Evolutionary conservation across 2,113 vertebrate species (phyloP).

Genomic region (Struthidea cinerea): DNA sequence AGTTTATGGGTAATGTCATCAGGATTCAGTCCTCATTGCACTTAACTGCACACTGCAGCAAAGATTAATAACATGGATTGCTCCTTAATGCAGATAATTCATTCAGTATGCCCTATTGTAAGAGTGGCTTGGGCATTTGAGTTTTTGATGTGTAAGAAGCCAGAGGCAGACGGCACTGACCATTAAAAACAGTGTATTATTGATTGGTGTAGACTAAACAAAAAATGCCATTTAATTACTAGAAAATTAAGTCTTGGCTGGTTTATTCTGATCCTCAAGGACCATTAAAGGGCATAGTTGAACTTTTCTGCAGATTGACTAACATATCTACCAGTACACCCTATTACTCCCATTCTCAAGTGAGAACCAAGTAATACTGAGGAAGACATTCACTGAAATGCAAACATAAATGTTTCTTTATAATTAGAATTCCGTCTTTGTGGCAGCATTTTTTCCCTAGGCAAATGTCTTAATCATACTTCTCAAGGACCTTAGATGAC

Average conservation of each 20-base stretch:
- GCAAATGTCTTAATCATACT: constrained; percentile 1
- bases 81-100: not conserved
- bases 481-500: not conserved
- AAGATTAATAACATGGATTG: not conserved
- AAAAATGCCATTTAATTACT: not conserved
- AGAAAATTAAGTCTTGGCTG: not conserved
- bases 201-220: constrained; percentile 31
- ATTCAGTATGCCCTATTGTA: not conserved
- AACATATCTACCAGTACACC: not conserved
- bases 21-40: not conserved
- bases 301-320: not conserved
- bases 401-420: constrained; percentile 25
- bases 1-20: not conserved
- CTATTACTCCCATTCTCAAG: not conserved
- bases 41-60: not conserved
- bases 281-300: not conserved
- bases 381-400: not conserved
- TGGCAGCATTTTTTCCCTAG: not conserved
- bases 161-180: not conserved
- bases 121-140: not conserved
- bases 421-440: constrained; percentile 25
- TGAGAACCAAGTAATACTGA: not conserved
- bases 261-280: not conserved
- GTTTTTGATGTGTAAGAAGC: not conserved
- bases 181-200: not conserved